Evolutionary conservation across 2,888 invertebrate genomes (phyloP), one percentile per base, ranked within the genome.

Genomic region (Drosophila mimetica): DNA sequence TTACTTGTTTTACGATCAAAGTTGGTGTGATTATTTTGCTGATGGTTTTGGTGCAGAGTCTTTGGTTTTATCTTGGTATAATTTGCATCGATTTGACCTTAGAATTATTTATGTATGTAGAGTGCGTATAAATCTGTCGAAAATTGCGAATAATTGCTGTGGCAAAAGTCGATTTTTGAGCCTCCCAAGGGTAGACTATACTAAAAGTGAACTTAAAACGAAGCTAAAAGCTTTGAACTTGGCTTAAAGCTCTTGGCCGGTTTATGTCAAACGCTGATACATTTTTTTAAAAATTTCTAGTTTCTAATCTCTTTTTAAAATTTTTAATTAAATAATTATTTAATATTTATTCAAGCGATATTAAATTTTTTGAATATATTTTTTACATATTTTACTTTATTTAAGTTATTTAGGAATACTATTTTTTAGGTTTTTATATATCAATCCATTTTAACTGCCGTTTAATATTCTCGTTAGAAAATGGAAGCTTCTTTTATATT

Each of bases 1-100:
- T 48, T 16, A 9, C 16, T 44, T 22, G 3, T 20, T 51, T 25
- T n/a, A 52, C 36, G 14, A 57, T 18, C 25, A 14, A 25, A 37
- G 55, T 5, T 25, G 55, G 16, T 52, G 55, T 52, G 51, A 50
- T 34, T 54, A 48, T 34, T 50, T 51, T 16, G 52, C 9, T 20
- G 9, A 14, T n/a, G 22, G 34, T n/a, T 13, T 53, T 28, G 9
- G 11, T 34, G 59, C 25, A n/a, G 1, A 25, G 16, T 50, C 48
- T 39, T 41, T 32, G 44, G n/a, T 22, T 30, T 60, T 8, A 37
- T 37, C 28, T 47, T 42, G 44, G 14, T 50, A 30, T 16, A 11
- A 64, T 64, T 64, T 42, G 63, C 64, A 65, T 36, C 34, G 65
- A 65, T 64, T 51, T 42, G 65, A 64, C 64, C 64, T 64, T 30